These are phyloP conservation scores for Drosophila tsacasi DNA, from an alignment of 1,140 invertebrate species.

Conservation along the genomic window DNA sequence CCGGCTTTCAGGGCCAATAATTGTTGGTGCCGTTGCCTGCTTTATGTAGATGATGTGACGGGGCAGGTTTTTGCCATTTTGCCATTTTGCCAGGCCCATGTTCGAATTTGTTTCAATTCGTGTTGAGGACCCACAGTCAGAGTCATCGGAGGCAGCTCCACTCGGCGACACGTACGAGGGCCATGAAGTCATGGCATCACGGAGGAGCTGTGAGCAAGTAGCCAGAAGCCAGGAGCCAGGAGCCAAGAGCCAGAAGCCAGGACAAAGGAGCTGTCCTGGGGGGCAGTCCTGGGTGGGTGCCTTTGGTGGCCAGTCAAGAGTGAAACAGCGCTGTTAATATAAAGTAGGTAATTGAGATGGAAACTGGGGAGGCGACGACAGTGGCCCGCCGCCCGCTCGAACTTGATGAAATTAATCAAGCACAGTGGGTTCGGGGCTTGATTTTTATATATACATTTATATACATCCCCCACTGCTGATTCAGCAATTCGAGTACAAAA, in stretches of 20 bases:
- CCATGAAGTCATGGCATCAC: slow-evolving; percentile 70
- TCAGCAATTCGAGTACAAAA: slow-evolving; percentile 71
- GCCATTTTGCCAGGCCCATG: slow-evolving; percentile 60
- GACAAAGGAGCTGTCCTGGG: neutral
- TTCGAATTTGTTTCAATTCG: slow-evolving; percentile 82
- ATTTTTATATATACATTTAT: slow-evolving; percentile 6
- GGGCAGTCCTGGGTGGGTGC: neutral
- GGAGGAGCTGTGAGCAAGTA: neutral
- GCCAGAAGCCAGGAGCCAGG: neutral
- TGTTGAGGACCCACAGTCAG: slow-evolving; percentile 4
- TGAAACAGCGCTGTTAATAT: slow-evolving; percentile 73
- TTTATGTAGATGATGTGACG: slow-evolving; percentile 68
- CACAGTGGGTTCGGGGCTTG: slow-evolving; percentile 54
- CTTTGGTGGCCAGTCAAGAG: slow-evolving; percentile 51
- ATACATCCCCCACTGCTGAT: slow-evolving; percentile 54
- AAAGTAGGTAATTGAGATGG: slow-evolving; percentile 76
- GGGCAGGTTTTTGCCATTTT: slow-evolving; percentile 51
- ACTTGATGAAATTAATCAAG: slow-evolving; percentile 83
- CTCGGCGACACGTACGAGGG: slow-evolving; percentile 68
- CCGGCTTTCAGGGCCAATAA: slow-evolving; percentile 46
- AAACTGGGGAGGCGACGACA: neutral
- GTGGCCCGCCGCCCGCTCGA: slow-evolving; percentile 17
- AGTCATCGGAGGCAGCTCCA: slow-evolving; percentile 2
- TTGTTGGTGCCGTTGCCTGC: slow-evolving; percentile 48
- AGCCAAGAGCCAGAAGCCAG: neutral